A percentile compares a stretch with the other conserved stretches of the same genome.
These are phyloP conservation scores for Andrena camellia DNA, from an alignment of 2,888 invertebrate species.

Conservation along the genomic window DNA sequence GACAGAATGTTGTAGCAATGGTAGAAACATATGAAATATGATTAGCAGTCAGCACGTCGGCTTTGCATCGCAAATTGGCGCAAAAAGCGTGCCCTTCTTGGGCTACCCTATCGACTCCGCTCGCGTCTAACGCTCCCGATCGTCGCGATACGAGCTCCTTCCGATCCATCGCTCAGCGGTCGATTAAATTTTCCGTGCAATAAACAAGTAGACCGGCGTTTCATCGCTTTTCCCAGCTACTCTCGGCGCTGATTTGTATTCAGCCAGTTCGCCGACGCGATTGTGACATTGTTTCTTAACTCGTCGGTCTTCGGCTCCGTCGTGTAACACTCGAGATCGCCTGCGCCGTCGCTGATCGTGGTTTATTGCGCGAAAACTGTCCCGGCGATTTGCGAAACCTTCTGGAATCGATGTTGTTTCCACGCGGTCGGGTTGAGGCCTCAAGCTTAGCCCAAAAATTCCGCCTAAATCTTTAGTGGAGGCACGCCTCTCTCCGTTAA, in stretches of 20 bases:
- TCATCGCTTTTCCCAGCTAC: constrained; percentile 37
- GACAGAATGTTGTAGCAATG: constrained; percentile 17
- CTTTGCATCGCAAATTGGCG: constrained; percentile 43
- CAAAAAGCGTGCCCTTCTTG: constrained; percentile 36
- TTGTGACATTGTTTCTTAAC: constrained; percentile 57
- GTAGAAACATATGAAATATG: constrained; percentile 7
- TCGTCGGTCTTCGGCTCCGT: constrained; percentile 1
- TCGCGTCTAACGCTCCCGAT: constrained; percentile 22
- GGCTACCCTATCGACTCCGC: constrained; percentile 34
- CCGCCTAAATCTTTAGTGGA: no score
- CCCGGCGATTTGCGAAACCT: background rate
- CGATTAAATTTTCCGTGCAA: constrained; percentile 33
- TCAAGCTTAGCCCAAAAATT: no score
- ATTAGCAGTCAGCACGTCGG: constrained; percentile 22
- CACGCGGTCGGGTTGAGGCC: no score
- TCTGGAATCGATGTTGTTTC: background rate
- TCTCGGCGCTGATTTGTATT: constrained; percentile 40
- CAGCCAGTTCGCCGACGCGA: constrained; percentile 14
- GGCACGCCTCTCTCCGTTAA: no score
- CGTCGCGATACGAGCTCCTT: constrained; percentile 30
- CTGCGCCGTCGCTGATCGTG: background rate
- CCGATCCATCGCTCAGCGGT: constrained; percentile 28
- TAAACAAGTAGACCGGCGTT: constrained; percentile 17
- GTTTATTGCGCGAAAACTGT: background rate
- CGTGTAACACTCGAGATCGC: background rate